Evolutionary conservation across 2,797 vertebrate species (phyloP).

Genomic region (Hylomyscus alleni): DNA sequence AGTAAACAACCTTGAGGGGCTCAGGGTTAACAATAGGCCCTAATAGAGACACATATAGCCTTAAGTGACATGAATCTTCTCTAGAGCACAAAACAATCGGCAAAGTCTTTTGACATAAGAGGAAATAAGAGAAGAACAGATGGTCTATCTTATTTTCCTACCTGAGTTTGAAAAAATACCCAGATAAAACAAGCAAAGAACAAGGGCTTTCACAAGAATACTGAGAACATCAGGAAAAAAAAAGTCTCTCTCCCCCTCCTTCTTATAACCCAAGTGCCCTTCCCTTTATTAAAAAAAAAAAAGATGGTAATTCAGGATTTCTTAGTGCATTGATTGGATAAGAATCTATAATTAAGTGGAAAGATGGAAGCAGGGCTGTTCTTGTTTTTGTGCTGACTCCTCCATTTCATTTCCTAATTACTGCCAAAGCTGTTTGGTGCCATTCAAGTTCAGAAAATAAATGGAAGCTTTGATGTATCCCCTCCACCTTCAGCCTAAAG

Average conservation of each 20-base stretch:
- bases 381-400: slow-evolving; percentile 47
- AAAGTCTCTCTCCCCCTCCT: neutral
- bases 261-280: slow-evolving; percentile 16
- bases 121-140: neutral
- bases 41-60: slow-evolving; percentile 56
- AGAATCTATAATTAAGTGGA: slow-evolving; percentile 69
- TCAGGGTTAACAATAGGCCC: slow-evolving; percentile 45
- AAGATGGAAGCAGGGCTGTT: slow-evolving; percentile 26
- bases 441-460: slow-evolving; percentile 35
- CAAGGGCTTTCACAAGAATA: slow-evolving; percentile 59
- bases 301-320: slow-evolving; percentile 50
- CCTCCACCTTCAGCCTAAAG: neutral
- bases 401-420: slow-evolving; percentile 44
- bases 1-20: slow-evolving; percentile 43
- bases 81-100: neutral
- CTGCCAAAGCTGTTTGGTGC: neutral
- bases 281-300: neutral
- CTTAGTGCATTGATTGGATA: slow-evolving; percentile 64
- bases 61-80: slow-evolving; percentile 54
- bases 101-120: neutral
- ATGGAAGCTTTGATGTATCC: neutral
- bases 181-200: neutral
- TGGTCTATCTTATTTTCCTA: slow-evolving; percentile 20
- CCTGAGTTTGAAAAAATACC: slow-evolving; percentile 55
- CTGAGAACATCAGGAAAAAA: slow-evolving; percentile 44